These are phyloP conservation scores for Rhyzopertha dominica DNA, from an alignment of 1,140 invertebrate species.

Conservation along the genomic window DNA sequence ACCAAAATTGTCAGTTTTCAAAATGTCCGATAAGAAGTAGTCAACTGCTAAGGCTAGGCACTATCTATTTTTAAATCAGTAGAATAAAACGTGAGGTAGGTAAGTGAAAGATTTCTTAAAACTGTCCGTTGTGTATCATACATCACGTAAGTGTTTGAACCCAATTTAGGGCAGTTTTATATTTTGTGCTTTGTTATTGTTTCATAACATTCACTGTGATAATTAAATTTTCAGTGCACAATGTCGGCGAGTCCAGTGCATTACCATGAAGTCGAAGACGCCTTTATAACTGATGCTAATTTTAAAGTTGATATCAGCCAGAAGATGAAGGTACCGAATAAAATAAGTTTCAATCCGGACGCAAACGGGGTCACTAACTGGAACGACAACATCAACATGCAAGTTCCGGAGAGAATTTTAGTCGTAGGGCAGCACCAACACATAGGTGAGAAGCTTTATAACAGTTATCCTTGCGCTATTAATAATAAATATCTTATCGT, in stretches of 20 bases:
- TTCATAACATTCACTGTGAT: neutral
- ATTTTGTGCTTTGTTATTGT: neutral
- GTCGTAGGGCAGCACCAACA: constrained; percentile 81
- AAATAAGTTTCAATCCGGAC: constrained; percentile 65
- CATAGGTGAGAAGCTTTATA: constrained; percentile 52
- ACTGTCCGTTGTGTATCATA: neutral
- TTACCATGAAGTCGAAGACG: constrained; percentile 49
- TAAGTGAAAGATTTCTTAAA: neutral
- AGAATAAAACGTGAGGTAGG: constrained; percentile 2
- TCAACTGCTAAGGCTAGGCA: constrained; percentile 5
- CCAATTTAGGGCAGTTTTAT: too few species aligned
- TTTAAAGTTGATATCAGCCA: constrained; percentile 69
- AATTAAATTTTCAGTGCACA: neutral
- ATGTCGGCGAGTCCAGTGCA: constrained; percentile 39
- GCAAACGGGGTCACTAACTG: constrained; percentile 56
- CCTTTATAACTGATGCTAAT: constrained; percentile 61
- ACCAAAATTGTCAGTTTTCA: constrained; percentile 12
- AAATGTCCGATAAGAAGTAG: constrained; percentile 11
- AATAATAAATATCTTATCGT: too few species aligned
- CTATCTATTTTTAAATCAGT: constrained; percentile 1
- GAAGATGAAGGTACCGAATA: constrained; percentile 74
- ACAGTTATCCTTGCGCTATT: too few species aligned
- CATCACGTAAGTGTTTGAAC: neutral
- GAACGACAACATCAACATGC: constrained; percentile 80
- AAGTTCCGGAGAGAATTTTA: constrained; percentile 84